phyloP scores from a whole-genome alignment of 1,140 invertebrate species.

The Aphelenchoides fujianensis region DNA sequence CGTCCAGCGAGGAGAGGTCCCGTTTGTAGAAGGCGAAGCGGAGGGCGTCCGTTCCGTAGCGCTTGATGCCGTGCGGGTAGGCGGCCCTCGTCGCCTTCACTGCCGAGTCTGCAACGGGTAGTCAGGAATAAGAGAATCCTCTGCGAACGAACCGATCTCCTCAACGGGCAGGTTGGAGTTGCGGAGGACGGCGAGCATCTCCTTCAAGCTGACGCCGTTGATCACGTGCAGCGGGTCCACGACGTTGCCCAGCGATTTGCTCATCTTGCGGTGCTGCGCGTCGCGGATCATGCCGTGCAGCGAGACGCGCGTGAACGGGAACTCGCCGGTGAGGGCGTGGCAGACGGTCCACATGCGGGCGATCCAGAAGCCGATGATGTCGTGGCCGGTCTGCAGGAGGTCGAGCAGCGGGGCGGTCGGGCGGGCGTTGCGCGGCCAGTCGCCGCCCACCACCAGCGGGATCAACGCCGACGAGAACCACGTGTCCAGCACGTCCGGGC shows the following conservation, averaged over 20 bases:
- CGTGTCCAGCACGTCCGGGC: constrained; percentile 94
- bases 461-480: constrained; percentile 99
- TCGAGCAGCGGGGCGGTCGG: constrained; percentile 74
- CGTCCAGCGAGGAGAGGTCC: constrained; percentile 71
- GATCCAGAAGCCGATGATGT: constrained; percentile 99
- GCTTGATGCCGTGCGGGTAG: constrained; percentile 93
- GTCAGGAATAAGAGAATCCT: too few species aligned
- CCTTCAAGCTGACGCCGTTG: constrained; percentile 77
- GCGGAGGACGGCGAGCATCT: constrained; percentile 59
- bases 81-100: constrained; percentile 34
- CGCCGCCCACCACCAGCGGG: constrained; percentile 95
- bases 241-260: constrained; percentile 94
- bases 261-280: constrained; percentile 96
- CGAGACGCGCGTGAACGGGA: constrained; percentile 69
- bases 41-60: constrained; percentile 95
- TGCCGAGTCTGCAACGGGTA: constrained; percentile 32
- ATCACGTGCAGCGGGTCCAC: constrained; percentile 97
- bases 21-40: constrained; percentile 86
- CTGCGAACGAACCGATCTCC: constrained; percentile 47
- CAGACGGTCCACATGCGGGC: constrained; percentile 91
- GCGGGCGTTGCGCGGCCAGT: constrained; percentile 75
- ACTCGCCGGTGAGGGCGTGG: constrained; percentile 64
- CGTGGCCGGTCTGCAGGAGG: constrained; percentile 92
- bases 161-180: constrained; percentile 38
- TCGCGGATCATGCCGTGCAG: constrained; percentile 95